These are phyloP conservation scores for Bellardia pandia DNA, from an alignment of 2,888 invertebrate genomes.

Conservation along the genomic window DNA sequence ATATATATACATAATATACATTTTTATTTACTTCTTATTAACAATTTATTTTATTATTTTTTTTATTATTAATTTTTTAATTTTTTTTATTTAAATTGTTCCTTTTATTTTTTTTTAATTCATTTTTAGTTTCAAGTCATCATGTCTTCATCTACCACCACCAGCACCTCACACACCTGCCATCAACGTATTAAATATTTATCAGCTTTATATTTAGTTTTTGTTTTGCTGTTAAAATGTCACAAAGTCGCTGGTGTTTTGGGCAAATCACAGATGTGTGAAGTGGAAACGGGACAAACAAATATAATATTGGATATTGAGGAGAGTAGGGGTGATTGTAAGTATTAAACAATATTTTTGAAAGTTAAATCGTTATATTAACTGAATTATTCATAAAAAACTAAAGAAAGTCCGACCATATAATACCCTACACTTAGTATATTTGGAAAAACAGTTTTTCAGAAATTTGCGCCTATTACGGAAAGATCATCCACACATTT, in stretches of 20 bases:
- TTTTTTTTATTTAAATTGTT: slow-evolving; percentile 18
- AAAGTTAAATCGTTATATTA: too few species aligned
- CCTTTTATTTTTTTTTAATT: slow-evolving; percentile 13
- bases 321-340: slow-evolving; percentile 93
- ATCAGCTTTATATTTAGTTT: slow-evolving; percentile 68
- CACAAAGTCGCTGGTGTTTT: slow-evolving; percentile 78
- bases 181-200: slow-evolving; percentile 63
- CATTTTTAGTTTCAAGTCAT: slow-evolving; percentile 54
- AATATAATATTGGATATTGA: slow-evolving; percentile 96
- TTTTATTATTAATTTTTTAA: slow-evolving; percentile 1
- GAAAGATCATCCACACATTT: too few species aligned
- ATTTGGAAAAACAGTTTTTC: too few species aligned
- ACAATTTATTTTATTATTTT: background rate
- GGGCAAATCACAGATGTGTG: slow-evolving; percentile 86
- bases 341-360: slow-evolving; percentile 84
- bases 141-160: slow-evolving; percentile 35
- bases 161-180: slow-evolving; percentile 34
- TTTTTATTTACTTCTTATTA: too few species aligned
- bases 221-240: slow-evolving; percentile 76
- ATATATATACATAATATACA: too few species aligned
- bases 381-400: too few species aligned
- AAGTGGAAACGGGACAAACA: slow-evolving; percentile 93
- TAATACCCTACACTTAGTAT: too few species aligned
- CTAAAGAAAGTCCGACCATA: too few species aligned
- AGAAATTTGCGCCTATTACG: too few species aligned